These are phyloP conservation scores for Yponomeuta evonymella DNA, from an alignment of 2,888 invertebrate genomes.

Conservation along the genomic window DNA sequence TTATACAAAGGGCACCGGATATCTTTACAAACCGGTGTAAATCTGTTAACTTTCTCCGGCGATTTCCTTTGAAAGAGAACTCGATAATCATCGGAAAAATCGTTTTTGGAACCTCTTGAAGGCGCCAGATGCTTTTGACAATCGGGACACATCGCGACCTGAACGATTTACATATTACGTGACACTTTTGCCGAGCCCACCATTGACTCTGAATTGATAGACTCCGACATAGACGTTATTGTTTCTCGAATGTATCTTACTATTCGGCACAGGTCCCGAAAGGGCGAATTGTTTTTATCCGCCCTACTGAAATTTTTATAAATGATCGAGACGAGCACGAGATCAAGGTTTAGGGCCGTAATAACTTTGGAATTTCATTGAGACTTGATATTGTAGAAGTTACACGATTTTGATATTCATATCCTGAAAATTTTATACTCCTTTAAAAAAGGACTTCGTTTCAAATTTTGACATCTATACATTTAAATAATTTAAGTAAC, in stretches of 20 bases:
- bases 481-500: too few relatives aligned
- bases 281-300: conserved; percentile 54
- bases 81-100: conserved; percentile 53
- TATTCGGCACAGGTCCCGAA: conserved; percentile 44
- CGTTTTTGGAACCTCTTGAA: conserved; percentile 52
- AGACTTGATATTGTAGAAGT: neutral
- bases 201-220: conserved; percentile 67
- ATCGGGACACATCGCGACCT: conserved; percentile 71
- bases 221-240: conserved; percentile 70
- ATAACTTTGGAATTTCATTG: neutral
- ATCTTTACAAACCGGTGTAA: neutral
- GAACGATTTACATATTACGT: conserved; percentile 75
- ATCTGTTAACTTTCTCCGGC: conserved; percentile 35
- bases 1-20: neutral
- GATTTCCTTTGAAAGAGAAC: conserved; percentile 47
- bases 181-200: conserved; percentile 66
- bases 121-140: conserved; percentile 63
- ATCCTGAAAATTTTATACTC: too few relatives aligned
- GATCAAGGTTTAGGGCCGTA: neutral
- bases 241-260: conserved; percentile 58
- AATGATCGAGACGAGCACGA: conserved; percentile 28
- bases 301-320: conserved; percentile 54
- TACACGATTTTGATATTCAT: neutral
- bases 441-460: too few relatives aligned
- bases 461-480: too few relatives aligned